phyloP scores from a whole-genome alignment of 1,140 invertebrate genomes.

The Leptinotarsa defecta region DNA sequence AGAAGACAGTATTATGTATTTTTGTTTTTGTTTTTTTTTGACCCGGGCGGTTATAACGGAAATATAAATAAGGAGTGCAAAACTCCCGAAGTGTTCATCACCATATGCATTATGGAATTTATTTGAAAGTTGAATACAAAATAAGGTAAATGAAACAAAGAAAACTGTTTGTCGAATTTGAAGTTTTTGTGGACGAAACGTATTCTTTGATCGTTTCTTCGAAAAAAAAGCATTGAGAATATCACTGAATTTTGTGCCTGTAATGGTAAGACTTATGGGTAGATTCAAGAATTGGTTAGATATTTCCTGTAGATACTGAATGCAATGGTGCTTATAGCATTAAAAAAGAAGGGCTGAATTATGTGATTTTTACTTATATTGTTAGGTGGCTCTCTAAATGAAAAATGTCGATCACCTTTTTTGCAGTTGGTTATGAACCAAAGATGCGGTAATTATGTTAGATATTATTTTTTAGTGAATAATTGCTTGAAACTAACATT shows the following conservation, averaged over 20 bases:
- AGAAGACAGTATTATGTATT: not conserved
- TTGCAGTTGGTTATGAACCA: constrained; percentile 36
- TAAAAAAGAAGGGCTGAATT: constrained; percentile 31
- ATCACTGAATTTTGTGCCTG: constrained; percentile 1
- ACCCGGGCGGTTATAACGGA: not conserved
- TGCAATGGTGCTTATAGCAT: constrained; percentile 33
- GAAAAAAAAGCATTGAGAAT: not conserved
- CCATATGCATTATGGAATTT: not conserved
- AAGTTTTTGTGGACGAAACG: not conserved
- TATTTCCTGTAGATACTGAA: constrained; percentile 1
- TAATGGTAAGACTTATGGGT: not conserved
- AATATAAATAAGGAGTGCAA: not conserved
- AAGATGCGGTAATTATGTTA: constrained; percentile 35
- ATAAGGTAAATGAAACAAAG: not conserved
- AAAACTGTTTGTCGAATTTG: not conserved
- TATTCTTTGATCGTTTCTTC: not conserved
- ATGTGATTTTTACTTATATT: constrained; percentile 36
- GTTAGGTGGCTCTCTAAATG: constrained; percentile 30
- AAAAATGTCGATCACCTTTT: constrained; percentile 22
- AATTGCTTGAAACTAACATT: not conserved
- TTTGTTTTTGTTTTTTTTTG: not conserved
- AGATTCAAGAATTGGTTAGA: not conserved
- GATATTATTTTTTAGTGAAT: constrained; percentile 20
- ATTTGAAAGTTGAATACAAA: not conserved
- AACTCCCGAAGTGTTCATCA: not conserved